phyloP scores from a whole-genome alignment of 2,113 vertebrate genomes.

The Stomatorhinus ivindoensis region DNA sequence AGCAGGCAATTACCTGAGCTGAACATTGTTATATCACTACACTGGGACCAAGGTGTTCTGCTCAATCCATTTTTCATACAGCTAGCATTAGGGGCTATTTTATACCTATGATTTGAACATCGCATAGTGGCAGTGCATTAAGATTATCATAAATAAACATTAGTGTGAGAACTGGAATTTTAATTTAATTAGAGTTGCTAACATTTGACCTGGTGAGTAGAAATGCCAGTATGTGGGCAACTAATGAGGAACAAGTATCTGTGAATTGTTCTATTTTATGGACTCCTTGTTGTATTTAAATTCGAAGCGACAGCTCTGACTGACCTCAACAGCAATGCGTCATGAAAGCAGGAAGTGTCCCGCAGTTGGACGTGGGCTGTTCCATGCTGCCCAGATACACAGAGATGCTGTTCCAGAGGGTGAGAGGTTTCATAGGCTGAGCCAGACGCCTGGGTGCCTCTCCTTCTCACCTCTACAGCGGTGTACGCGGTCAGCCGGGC shows the following conservation, averaged over 20 bases:
- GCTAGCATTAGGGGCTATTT: neutral
- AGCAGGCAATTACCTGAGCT: slow-evolving; percentile 10
- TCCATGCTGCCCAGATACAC: neutral
- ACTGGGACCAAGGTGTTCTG: neutral
- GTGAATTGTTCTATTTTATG: neutral
- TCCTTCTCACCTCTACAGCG: neutral
- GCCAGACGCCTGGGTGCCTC: neutral
- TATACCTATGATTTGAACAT: neutral
- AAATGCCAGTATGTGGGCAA: neutral
- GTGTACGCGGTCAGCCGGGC: neutral
- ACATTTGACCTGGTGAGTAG: neutral
- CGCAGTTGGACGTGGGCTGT: neutral
- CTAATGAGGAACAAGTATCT: neutral
- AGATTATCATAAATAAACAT: neutral
- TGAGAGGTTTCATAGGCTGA: neutral
- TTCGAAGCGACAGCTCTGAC: neutral
- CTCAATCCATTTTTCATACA: neutral
- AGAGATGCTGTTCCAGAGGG: neutral
- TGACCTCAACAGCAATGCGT: neutral
- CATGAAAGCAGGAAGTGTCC: neutral
- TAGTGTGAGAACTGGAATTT: neutral
- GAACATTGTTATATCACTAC: neutral
- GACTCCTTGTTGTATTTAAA: neutral
- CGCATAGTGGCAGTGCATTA: neutral
- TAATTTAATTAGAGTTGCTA: neutral